Conservation (phyloP, 2,888 invertebrate genomes). For the Cryptophagus acutangulus region DNA sequence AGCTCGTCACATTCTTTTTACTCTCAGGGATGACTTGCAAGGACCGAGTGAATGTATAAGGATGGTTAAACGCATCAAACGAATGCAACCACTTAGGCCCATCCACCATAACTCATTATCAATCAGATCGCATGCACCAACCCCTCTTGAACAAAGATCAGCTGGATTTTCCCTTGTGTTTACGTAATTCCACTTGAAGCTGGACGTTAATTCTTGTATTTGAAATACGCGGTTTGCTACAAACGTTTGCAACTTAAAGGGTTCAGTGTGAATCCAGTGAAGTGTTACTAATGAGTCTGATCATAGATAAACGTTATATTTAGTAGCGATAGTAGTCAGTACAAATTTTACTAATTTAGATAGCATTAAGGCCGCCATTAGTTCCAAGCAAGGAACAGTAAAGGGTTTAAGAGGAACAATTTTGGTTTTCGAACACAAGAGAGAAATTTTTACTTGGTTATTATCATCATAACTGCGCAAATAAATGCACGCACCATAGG, state of each 20-base stretch:
- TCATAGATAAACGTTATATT: no score
- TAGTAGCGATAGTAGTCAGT: no score
- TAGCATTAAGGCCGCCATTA: constrained; percentile 1
- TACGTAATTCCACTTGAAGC: constrained; percentile 3
- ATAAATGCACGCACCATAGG: constrained; percentile 5
- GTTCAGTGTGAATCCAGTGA: no score
- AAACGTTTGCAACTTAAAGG: neutral
- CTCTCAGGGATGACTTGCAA: no score
- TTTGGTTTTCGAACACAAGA: constrained; percentile 6
- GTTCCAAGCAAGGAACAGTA: constrained; percentile 2
- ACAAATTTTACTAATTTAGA: no score
- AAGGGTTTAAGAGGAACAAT: constrained; percentile 1
- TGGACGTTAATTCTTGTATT: constrained; percentile 1
- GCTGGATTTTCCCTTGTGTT: constrained; percentile 1
- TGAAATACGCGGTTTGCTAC: constrained; percentile 3
- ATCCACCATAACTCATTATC: constrained; percentile 5
- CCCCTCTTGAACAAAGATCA: neutral
- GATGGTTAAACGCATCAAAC: neutral
- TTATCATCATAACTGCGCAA: neutral
- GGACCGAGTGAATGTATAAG: no score
- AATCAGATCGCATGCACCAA: neutral
- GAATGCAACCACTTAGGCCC: no score
- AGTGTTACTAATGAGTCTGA: no score
- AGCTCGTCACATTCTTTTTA: no score
- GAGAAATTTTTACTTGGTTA: neutral